Evolutionary conservation across 1,140 invertebrate species (phyloP), one percentile per base, ranked within the genome.

Genomic region (Drosophila sechellia): DNA sequence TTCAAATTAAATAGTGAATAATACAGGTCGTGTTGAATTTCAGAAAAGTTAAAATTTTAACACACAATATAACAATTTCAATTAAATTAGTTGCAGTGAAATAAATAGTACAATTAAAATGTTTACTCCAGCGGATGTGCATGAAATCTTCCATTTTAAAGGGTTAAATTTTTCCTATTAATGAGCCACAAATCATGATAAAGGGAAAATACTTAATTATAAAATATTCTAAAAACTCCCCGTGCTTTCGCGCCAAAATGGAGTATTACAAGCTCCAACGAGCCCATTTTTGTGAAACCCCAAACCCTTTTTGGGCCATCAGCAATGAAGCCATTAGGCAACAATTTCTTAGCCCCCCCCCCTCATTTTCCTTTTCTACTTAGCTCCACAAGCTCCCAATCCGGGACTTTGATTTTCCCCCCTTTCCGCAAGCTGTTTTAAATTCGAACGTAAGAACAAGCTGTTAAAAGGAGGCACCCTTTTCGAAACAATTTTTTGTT

Each of bases 281-380:
- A 53, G 52, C 49, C 37, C 25, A n/a, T 34, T 10, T 12, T n/a
- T 1, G 25, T 46, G 25, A 42, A 39, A 39, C 37, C 46, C 59
- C 42, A 43, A 66, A n/a, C 50, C 43, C 54, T 61, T 49, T 37
- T 17, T 37, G 8, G 11, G 37, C 39, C 35, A 54, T 65, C 65
- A 64, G 49, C 75, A 85, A 85, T 87, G 59, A 81, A 81, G 83
- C 83, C 79, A 81, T 87, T 86, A 87, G 63, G 60, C 46, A 69
- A 69, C 35, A 70, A 46, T 68, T 61, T 84, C 35, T 64, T 61
- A 35, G 15, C 39, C 1, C 52, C 12, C 34, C 8, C 2, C 52
- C 35, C 37, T n/a, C 37, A 43, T 34, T 61, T 54, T 58, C 27
- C 46, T 22, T 54, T 58, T 45, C 42, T 20, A 27, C 37, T 42